A percentile compares a stretch with the other conserved stretches of the same genome.
These are phyloP conservation scores for Globodera rostochiensis DNA, from an alignment of 1,140 invertebrate species.

Conservation along the genomic window DNA sequence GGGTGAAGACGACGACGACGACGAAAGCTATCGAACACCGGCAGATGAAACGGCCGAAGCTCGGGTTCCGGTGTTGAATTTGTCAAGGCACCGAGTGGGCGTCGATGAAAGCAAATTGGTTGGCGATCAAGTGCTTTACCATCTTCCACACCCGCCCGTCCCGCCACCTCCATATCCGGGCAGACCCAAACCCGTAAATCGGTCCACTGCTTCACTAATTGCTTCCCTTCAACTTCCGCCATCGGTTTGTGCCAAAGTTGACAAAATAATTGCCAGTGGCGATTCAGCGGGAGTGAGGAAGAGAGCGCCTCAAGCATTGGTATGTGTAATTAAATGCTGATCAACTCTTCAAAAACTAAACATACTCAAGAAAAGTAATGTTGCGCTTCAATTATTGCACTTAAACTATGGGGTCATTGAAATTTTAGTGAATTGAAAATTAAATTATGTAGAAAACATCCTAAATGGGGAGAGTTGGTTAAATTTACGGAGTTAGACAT, in stretches of 20 bases:
- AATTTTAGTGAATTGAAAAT: no score
- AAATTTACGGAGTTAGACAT: no score
- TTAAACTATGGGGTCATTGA: no score
- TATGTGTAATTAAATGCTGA: not conserved
- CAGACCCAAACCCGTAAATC: constrained; percentile 28
- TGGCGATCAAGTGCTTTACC: not conserved
- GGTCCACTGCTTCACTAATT: constrained; percentile 40
- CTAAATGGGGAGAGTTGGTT: no score
- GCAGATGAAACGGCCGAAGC: constrained; percentile 24
- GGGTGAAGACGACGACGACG: constrained; percentile 9
- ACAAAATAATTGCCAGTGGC: constrained; percentile 57
- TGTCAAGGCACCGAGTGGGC: constrained; percentile 18
- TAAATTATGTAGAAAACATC: no score
- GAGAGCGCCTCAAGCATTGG: not conserved
- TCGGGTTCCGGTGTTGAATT: constrained; percentile 35
- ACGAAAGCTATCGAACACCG: constrained; percentile 23
- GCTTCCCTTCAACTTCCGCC: constrained; percentile 56
- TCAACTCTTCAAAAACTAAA: no score
- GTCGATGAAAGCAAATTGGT: not conserved
- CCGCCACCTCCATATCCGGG: constrained; percentile 29
- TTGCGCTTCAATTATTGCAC: no score
- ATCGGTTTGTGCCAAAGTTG: constrained; percentile 63
- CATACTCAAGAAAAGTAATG: no score
- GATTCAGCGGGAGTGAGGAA: constrained; percentile 2
- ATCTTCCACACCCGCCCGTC: not conserved